Evolutionary conservation across 2,113 vertebrate species (phyloP), one percentile per base, ranked within the genome.

Genomic region (Silurus asotus): DNA sequence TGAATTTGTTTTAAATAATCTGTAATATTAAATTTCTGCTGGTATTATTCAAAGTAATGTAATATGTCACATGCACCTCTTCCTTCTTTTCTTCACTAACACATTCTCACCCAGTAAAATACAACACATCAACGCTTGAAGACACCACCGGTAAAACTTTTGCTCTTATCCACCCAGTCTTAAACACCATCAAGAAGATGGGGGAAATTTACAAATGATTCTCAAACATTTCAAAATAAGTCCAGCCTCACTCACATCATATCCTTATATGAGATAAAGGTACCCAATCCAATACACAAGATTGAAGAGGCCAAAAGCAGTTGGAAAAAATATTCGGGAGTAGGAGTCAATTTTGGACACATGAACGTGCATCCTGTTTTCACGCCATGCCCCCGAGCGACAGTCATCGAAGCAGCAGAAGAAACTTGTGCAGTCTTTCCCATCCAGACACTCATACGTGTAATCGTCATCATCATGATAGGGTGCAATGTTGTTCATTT

Each of bases 371-470:
- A 98, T 95, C 87, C 97, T 94, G 92, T 98, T 98, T 90, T 99
- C 96, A 61, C 97, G 94, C 98, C 98, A 99, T 1, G 96, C 96
- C 56, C 97, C 97, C 13, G 97, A 96, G 90, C 96, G 96, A 87
- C 97, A 99, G 92, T 99, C 98, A 65, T 99, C 98, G 61, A 99
- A 98, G 92, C 98, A 99, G 89, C 97, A 99, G 91, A 99, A 99
- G 93, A 99, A 99, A 91, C 96, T 97, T 88, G 96, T 89, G 55
- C 98, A 99, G 90, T 99, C 96, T 93, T 99, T 99, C 64, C 98
- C 98, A 83, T 99, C 97, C 92, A 99, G 91, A 89, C 97, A 99
- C 77, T 98, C 97, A 11, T 97, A 98, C 13, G 95, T 94, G 65
- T 95, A 96, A 89, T 96, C 96, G 19, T 96, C 95, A 59, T 92